These are phyloP conservation scores for Mormyrops attenuatus DNA, from an alignment of 2,797 vertebrate species.

Conservation along the genomic window DNA sequence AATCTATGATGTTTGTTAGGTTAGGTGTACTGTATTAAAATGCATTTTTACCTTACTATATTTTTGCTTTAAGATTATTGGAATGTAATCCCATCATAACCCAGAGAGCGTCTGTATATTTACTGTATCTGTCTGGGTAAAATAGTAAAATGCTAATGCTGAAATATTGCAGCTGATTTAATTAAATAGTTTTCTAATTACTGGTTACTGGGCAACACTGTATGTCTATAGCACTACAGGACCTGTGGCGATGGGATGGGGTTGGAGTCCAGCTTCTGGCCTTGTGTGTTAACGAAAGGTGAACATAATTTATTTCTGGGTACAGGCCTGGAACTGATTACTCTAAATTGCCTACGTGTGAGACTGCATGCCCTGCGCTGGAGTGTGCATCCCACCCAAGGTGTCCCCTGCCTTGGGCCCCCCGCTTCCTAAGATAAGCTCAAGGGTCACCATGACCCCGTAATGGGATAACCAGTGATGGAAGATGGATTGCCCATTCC, in stretches of 20 bases:
- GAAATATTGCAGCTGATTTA: not conserved
- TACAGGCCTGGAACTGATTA: conserved; percentile 9
- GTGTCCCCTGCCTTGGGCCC: not conserved
- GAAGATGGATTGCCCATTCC: not conserved
- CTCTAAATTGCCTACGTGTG: conserved; percentile 5
- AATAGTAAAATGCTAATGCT: not conserved
- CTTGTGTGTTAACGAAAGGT: not conserved
- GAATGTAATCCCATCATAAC: not conserved
- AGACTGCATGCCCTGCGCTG: not conserved
- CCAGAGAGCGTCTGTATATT: not conserved
- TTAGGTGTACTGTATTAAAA: not conserved
- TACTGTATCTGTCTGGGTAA: not conserved
- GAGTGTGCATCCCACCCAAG: not conserved
- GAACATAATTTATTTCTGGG: conserved; percentile 8
- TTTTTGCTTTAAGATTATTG: not conserved
- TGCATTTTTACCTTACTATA: not conserved
- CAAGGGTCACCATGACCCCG: not conserved
- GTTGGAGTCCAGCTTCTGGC: not conserved
- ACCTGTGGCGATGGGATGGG: not conserved
- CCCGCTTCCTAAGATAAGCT: not conserved
- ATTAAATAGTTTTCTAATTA: not conserved
- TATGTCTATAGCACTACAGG: not conserved
- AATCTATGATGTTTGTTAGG: not conserved
- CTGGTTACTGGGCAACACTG: not conserved
- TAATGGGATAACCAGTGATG: not conserved